Base-by-base conservation (phyloP, 2,888 invertebrate genomes). In the Psylliodes chrysocephalus region DNA sequence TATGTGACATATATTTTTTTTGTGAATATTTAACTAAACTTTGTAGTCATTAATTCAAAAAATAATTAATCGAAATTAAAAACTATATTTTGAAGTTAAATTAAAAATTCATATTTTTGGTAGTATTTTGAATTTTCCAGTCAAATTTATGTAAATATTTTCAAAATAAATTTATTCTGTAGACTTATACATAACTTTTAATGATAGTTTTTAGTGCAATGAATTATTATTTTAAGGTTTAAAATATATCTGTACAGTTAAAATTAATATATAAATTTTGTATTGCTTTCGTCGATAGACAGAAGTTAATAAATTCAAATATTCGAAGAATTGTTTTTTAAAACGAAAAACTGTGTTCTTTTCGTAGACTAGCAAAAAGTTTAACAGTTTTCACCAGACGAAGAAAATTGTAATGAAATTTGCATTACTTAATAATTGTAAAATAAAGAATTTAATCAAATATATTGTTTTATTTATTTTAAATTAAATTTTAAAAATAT, bases 281-380 rank as follows among this genome's bases (percentile, higher is more conserved):
- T 63, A 61, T 52, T 60, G 57, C 63, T 63, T 66, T 61, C 61
- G 54, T 57, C 55, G 55, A 60, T 60, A 49, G 38, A 63, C 38
- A 47, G 19, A 53, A 46, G 52, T 64, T 57, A 46, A 52, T 46
- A 54, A n/a, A 54, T 44, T 59, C 22, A 6, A 33, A 46, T 28
- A n/a, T 33, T 55, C 14, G 3, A 30, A 25, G 28, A 33, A 33
- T 18, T 14, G 7, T 18, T 19, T 2, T 42, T 42, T 5, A 42
- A 42, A 12, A 35, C 5, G n/a, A 7, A 19, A 42, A 52, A 53
- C 59, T 69, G 68, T 63, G 60, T 60, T 55, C 60, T 56, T 66
- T 69, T 69, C 63, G 68, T 64, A 33, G 3, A 5, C 25, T 52
- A 61, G 63, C 68, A 63, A 68, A 68, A 40, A 63, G 61, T 28